Base-by-base conservation (phyloP, 1,140 invertebrate genomes). In the Nasonia longicornis region DNA sequence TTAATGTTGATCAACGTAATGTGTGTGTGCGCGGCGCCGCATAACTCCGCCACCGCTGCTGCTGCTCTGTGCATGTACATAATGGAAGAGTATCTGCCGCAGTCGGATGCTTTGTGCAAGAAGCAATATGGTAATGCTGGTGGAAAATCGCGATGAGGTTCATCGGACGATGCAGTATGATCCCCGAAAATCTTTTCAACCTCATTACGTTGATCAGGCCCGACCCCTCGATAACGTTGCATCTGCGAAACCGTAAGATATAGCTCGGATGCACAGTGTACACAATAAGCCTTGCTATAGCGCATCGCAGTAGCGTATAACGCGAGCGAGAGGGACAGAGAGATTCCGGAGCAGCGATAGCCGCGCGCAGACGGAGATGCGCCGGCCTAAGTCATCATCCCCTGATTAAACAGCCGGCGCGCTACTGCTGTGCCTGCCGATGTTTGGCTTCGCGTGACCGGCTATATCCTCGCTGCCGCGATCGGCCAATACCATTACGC, bases 391-490 rank as follows among this genome's bases (percentile, higher is more conserved):
- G 84, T 84, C 84, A 85, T 85, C 84, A 84, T 80, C 81, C 81
- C 82, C 80, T 85, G 82, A 86, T 86, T 86, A 84, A 84, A 85
- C 84, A 81, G 81, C 77, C 64, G 77, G 16, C 20, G 52, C 14
- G 45, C 45, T 48, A 48, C 38, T 48, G 45, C 45, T 10, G 38
- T 67, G 77, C 67, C 67, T 29, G 72, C 66, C 75, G 77, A 72
- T 84, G 83, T 86, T 86, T 86, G 84, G 70, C 83, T 86, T 80
- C 77, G 80, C 84, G 82, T 84, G 84, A 79, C 78, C 81, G 70
- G 42, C 77, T 69, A 84, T 70, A 78, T 78, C 58, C 48, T 12
- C 75, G 26, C 74, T 1, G 52, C 74, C 16, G 74, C 75, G 75
- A 42, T 52, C 77, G 38, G 66, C 12, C 66, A 78, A 79, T 79